These are phyloP conservation scores for Lanistes nyassanus DNA, from an alignment of 1,140 invertebrate species.

Conservation along the genomic window DNA sequence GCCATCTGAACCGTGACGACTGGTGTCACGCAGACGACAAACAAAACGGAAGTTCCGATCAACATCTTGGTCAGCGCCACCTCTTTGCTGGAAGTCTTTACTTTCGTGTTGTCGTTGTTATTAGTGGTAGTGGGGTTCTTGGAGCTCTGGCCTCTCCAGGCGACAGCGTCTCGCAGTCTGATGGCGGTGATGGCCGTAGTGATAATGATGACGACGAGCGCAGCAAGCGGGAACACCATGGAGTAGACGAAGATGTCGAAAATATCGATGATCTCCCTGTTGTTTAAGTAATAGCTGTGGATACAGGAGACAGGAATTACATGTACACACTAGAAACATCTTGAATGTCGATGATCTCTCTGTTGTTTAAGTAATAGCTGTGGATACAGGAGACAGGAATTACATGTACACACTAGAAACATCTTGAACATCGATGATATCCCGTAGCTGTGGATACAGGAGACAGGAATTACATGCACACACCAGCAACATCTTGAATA, in stretches of 20 bases:
- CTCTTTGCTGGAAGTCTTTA: too few species aligned
- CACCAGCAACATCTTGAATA: too few species aligned
- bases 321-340: too few species aligned
- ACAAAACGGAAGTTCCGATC: neutral
- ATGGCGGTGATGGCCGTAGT: neutral
- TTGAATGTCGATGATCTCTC: too few species aligned
- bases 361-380: too few species aligned
- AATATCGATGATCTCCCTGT: slow-evolving; percentile 4
- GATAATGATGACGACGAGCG: slow-evolving; percentile 1
- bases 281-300: neutral
- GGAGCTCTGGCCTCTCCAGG: neutral
- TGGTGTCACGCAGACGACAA: slow-evolving; percentile 5
- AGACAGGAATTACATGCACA: too few species aligned
- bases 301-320: neutral
- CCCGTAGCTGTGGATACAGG: too few species aligned
- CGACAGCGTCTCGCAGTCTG: neutral
- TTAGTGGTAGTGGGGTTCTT: neutral
- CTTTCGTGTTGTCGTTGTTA: neutral
- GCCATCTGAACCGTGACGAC: slow-evolving; percentile 1
- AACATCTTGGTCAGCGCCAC: neutral
- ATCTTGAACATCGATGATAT: too few species aligned
- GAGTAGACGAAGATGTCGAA: slow-evolving; percentile 8
- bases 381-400: too few species aligned
- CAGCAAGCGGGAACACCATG: neutral
- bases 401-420: too few species aligned